These are phyloP conservation scores for Lemur catta DNA, from an alignment of 2,797 vertebrate genomes.

Conservation along the genomic window DNA sequence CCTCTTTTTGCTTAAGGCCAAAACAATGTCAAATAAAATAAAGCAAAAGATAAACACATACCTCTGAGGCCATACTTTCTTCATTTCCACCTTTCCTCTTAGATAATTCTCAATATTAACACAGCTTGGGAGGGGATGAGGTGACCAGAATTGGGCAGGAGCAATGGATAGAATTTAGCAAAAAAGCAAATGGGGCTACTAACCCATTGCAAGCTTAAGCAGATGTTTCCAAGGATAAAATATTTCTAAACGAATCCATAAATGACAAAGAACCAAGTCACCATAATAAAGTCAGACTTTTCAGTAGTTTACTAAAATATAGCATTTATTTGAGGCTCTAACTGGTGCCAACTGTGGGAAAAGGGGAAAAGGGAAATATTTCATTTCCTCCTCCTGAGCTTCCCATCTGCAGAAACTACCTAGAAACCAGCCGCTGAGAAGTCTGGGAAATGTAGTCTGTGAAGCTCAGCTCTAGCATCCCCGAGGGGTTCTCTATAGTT, in stretches of 20 bases:
- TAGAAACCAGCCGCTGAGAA: background rate
- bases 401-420: background rate
- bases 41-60: slow-evolving; percentile 70
- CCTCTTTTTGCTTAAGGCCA: slow-evolving; percentile 70
- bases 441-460: background rate
- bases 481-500: background rate
- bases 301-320: background rate
- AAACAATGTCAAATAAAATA: slow-evolving; percentile 75
- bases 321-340: slow-evolving; percentile 5
- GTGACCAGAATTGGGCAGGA: background rate
- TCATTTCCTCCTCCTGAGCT: background rate
- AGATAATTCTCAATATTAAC: slow-evolving; percentile 59
- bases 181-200: background rate
- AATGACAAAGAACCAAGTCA: slow-evolving; percentile 31
- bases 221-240: slow-evolving; percentile 37
- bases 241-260: slow-evolving; percentile 34
- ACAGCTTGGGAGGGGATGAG: background rate
- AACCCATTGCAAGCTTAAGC: background rate
- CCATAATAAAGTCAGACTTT: slow-evolving; percentile 20
- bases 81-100: slow-evolving; percentile 42
- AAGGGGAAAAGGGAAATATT: background rate
- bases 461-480: background rate
- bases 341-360: background rate
- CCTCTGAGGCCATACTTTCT: slow-evolving; percentile 28
- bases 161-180: background rate